Evolutionary conservation across 2,888 invertebrate genomes (phyloP), one percentile per base, ranked within the genome.

Genomic region (Apotomis betuletana): DNA sequence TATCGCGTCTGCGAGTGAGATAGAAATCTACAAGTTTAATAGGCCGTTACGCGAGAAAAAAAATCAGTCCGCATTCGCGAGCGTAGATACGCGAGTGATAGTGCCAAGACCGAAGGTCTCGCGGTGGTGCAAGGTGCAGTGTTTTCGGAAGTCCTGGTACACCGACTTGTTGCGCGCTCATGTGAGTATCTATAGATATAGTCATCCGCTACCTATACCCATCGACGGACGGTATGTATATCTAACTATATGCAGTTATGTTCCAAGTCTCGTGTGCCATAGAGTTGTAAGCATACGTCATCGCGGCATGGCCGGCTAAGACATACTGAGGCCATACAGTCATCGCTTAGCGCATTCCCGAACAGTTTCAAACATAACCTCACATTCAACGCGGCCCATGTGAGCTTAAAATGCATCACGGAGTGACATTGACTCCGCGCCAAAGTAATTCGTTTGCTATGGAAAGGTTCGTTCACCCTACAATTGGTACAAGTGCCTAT

Each of bases 41-140:
- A 92, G 93, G 88, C 92, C 90, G 93, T 93, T 91, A 91, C 90
- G 89, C 88, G 91, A 90, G 92, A 92, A 93, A 94, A 84, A 90
- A 94, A 94, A 92, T 91, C 93, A 93, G 92, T 92, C 91, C 86
- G 90, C 92, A 92, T 93, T 93, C 91, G 92, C 92, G 87, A 91
- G 89, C 87, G 90, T 91, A 92, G 92, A 92, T 91, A 91, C 91
- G 90, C 87, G 90, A 90, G 91, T 92, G 92, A 92, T 92, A 91
- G 91, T 89, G 88, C 85, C 84, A 90, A 88, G 85, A 81, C 89
- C 91, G 91, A 89, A 91, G 89, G 85, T 85, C 80, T 77, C 77
- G 79, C 76, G 67, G 77, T 78, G 80, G 88, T 90, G 89, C 87
- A 85, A 80, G 81, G 86, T 88, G 90, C 83, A 84, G 83, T 87